Evolutionary conservation across 2,888 invertebrate genomes (phyloP).

Genomic region (Seladonia tumulorum): DNA sequence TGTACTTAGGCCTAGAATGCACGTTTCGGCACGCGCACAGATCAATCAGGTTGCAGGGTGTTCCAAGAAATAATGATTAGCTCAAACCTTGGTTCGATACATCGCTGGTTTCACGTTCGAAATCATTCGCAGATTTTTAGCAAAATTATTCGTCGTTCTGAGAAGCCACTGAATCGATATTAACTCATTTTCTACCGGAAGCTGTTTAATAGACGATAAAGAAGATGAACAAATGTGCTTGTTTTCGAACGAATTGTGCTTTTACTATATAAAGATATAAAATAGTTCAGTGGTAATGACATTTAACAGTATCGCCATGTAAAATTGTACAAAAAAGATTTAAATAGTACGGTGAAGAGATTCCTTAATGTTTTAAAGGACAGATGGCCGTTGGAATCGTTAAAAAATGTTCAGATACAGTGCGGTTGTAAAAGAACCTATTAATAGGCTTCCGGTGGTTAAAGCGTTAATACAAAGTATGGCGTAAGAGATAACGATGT

Average conservation of each 20-base stretch:
- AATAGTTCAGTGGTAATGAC: neutral
- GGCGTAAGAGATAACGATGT: neutral
- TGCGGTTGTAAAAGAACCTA: neutral
- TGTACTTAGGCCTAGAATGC: slow-evolving; percentile 52
- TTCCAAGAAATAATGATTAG: neutral
- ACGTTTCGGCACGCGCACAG: slow-evolving; percentile 17
- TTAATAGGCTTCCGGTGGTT: neutral
- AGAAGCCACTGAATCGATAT: neutral
- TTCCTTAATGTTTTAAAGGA: neutral
- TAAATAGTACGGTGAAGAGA: neutral
- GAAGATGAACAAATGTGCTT: too few species aligned
- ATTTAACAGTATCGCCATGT: neutral
- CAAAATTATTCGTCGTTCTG: neutral
- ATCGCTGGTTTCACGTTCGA: neutral
- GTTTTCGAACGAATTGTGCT: neutral
- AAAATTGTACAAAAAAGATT: neutral
- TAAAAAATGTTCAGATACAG: neutral
- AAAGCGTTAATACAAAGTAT: neutral
- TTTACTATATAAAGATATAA: neutral
- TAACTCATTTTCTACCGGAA: neutral
- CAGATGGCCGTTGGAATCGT: neutral
- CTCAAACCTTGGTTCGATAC: neutral
- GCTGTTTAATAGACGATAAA: neutral
- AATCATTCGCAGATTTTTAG: neutral
- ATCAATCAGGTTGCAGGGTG: neutral